These are phyloP conservation scores for Willisornis vidua DNA, from an alignment of 2,113 vertebrate genomes.

Conservation along the genomic window DNA sequence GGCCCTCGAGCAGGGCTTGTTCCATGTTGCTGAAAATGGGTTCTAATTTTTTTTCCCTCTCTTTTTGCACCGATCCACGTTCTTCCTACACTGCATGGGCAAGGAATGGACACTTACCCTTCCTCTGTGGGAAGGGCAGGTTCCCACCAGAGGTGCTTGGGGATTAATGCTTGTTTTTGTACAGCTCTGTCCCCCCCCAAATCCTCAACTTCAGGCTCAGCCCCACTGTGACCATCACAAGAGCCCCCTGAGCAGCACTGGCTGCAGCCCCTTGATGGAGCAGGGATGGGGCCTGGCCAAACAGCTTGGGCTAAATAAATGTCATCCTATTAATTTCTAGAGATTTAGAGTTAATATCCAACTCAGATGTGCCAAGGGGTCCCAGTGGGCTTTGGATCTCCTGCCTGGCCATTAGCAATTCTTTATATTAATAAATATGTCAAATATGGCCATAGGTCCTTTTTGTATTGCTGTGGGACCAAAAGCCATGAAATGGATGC, in stretches of 20 bases:
- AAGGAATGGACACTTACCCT: background rate
- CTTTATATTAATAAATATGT: too few species aligned
- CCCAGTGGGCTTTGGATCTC: background rate
- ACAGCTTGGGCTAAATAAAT: background rate
- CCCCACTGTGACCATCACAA: rapidly evolving
- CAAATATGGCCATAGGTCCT: rapidly evolving
- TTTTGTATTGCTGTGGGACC: background rate
- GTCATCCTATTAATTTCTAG: background rate
- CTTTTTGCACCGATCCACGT: rapidly evolving
- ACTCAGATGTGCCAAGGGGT: background rate
- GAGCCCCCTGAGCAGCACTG: rapidly evolving
- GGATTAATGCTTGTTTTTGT: background rate
- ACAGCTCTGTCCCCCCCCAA: background rate
- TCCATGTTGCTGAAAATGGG: background rate
- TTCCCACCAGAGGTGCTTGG: background rate
- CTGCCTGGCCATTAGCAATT: background rate
- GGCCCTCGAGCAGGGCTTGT: background rate
- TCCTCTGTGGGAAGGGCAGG: background rate
- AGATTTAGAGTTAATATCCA: background rate
- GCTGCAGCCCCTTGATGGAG: background rate
- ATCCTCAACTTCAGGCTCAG: background rate
- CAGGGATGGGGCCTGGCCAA: background rate
- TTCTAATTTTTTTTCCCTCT: background rate
- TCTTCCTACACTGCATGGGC: rapidly evolving
- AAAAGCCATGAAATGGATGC: background rate